Evolutionary conservation across 2,797 vertebrate genomes (phyloP).

Genomic region (Acanthurus leucopareius): DNA sequence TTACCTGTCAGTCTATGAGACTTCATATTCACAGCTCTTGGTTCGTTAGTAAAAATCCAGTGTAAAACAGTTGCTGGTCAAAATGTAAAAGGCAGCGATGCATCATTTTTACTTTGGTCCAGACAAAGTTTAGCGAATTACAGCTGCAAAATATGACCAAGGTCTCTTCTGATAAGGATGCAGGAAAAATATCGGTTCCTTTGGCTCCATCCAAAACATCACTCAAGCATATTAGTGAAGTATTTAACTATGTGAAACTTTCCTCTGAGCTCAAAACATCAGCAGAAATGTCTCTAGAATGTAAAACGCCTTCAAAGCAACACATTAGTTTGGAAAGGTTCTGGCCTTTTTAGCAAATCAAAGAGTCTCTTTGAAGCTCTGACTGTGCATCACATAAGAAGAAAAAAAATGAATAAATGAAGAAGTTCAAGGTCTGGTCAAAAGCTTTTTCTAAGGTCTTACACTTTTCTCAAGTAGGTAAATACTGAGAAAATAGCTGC

Average conservation of each 20-base stretch:
- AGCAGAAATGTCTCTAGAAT: conserved; percentile 32
- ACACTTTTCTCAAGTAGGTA: conserved; percentile 26
- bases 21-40: background rate
- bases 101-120: background rate
- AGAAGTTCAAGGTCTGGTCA: conserved; percentile 66
- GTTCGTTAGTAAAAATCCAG: background rate
- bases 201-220: background rate
- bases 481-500: conserved; percentile 11
- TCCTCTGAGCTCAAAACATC: conserved; percentile 27
- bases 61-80: background rate
- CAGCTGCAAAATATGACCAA: background rate
- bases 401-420: conserved; percentile 34
- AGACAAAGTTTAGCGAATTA: background rate
- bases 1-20: background rate
- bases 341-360: conserved; percentile 54
- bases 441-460: conserved; percentile 44
- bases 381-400: conserved; percentile 37
- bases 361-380: conserved; percentile 70
- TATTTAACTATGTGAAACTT: conserved; percentile 19
- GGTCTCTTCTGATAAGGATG: background rate
- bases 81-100: background rate
- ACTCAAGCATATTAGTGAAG: conserved; percentile 4
- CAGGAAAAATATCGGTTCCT: background rate
- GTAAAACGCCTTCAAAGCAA: conserved; percentile 36
- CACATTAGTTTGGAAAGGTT: conserved; percentile 34